Evolutionary conservation across 2,888 invertebrate species (phyloP), one percentile per base, ranked within the genome.

Genomic region (Aphodius granarius): DNA sequence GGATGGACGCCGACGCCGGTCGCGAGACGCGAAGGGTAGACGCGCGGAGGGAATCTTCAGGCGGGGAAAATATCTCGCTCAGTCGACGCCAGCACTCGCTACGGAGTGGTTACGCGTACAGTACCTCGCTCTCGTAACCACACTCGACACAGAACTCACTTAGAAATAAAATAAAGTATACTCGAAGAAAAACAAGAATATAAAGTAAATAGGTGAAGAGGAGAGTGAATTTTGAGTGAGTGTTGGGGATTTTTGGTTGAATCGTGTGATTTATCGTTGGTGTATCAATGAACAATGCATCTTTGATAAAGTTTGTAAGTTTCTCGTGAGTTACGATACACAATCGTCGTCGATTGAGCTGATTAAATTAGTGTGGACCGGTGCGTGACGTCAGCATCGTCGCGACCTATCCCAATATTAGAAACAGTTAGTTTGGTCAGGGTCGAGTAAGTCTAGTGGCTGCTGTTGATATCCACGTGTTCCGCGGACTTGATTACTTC

Each of bases 361-460:
- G 13, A 43, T 77, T 72, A 78, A 78, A 78, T 81, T 81, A 77
- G 79, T 78, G 76, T 79, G 81, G 81, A 80, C 80, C 79, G 74
- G 73, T 73, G 76, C 65, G 70, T 79, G 80, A 79, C 80, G 79
- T 80, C 80, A 79, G 66, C 74, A 71, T 73, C 76, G 76, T 81
- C 82, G n/a, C 82, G 86, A 87, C 86, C 87, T 87, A 84, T 83
- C 85, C 81, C 84, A 86, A 86, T 84, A 81, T 83, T 85, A 83
- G 83, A 84, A 84, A 83, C 84, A 83, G 85, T 85, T 85, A 86
- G 83, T 83, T 43, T 84, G 86, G 86, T 84, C 86, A 85, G 82
- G 85, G 86, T 82, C 85, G 81, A 74, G 77, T 75, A 77, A 74
- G 74, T 73, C 74, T 74, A 73, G 73, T 72, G 71, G n/a, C n/a